Evolutionary conservation across 2,888 invertebrate species (phyloP), one percentile per base, ranked within the genome.

Genomic region (Polymixis lichenea): DNA sequence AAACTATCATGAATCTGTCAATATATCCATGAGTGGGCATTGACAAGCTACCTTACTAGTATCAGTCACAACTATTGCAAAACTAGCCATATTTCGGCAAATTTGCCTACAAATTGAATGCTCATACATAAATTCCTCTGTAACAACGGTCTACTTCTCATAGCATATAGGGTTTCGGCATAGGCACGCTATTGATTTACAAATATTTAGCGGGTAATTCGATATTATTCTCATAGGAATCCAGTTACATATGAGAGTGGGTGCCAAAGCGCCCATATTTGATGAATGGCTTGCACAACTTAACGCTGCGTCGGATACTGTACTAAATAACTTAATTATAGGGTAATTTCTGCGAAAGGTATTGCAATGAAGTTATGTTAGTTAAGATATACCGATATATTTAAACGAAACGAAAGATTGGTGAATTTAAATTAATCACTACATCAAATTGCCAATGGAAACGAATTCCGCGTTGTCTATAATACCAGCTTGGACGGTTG

Each of bases 121-220:
- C 46, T 55, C 60, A 76, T 78, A 75, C 68, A 77, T 78, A 69
- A 66, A 85, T 75, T 77, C 79, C 77, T 80, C 56, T 46, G 55
- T 58, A 81, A 72, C 49, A 71, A 75, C 75, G 51, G 25, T 46
- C 32, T 43, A 72, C 66, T 82, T 73, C 73, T 72, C 72, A 73
- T 67, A 66, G 19, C 70, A 38, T 72, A 73, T 80, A 67, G n/a
- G 53, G 75, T 86, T 86, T 81, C 68, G 58, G 58, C 62, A 69
- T 75, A 79, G 75, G 66, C 71, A 83, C 70, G 72, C 69, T 78
- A 89, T 88, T 88, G 90, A 88, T 86, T 86, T 82, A 86, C 74
- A 75, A 85, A 83, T 84, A 85, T 76, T 84, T 78, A 32, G 55
- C 69, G n/a, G 53, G 80, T 83, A 84, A 87, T 72, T 85, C 81